These are phyloP conservation scores for Clostera curtula DNA, from an alignment of 2,888 invertebrate genomes.

Conservation along the genomic window DNA sequence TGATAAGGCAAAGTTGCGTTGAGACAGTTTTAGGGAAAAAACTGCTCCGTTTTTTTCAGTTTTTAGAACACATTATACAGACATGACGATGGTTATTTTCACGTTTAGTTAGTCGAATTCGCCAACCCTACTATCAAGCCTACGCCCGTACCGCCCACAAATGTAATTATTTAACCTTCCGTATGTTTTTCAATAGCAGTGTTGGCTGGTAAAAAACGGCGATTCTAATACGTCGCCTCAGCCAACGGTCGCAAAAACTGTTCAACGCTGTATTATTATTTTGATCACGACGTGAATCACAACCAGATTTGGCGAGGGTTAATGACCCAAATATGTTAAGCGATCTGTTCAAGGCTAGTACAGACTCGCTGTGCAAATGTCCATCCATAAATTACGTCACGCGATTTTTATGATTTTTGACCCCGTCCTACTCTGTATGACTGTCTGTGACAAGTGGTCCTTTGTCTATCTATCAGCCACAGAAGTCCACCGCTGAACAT, in stretches of 20 bases:
- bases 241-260: constrained; percentile 67
- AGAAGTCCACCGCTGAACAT: too few relatives aligned
- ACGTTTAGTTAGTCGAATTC: too few relatives aligned
- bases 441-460: too few relatives aligned
- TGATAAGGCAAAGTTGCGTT: too few relatives aligned
- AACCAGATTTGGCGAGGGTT: constrained; percentile 71
- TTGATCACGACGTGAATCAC: constrained; percentile 69
- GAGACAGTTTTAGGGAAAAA: too few relatives aligned
- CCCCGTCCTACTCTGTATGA: too few relatives aligned
- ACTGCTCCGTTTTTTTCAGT: too few relatives aligned
- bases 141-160: constrained; percentile 40
- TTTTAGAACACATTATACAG: too few relatives aligned
- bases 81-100: too few relatives aligned
- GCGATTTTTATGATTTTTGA: too few relatives aligned
- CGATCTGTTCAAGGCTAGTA: constrained; percentile 67
- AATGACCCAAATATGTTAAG: constrained; percentile 72
- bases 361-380: constrained; percentile 58
- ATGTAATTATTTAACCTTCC: constrained; percentile 52
- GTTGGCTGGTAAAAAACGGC: constrained; percentile 40
- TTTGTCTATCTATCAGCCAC: too few relatives aligned
- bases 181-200: constrained; percentile 44
- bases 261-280: constrained; percentile 68
- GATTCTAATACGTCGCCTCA: constrained; percentile 47
- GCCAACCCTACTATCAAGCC: constrained; percentile 27
- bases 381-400: too few relatives aligned